Evolutionary conservation across 2,797 vertebrate species (phyloP).

Genomic region (Semaprochilodus insignis): DNA sequence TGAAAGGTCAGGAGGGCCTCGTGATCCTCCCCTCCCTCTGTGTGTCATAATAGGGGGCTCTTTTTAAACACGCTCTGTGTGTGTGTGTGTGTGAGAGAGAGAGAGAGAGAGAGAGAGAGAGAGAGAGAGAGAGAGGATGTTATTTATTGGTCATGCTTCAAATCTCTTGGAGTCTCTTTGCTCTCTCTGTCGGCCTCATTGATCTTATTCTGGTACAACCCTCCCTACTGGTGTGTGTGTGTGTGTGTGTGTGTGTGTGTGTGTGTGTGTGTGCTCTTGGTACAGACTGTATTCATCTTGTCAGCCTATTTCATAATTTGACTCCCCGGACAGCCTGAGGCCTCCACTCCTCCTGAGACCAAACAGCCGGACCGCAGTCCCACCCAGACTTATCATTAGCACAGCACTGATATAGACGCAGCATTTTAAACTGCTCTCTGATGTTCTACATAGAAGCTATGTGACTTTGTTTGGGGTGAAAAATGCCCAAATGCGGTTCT

Average conservation of each 20-base stretch:
- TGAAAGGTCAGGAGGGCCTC: constrained; percentile 67
- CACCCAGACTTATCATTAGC: background rate
- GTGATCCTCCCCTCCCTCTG: constrained; percentile 38
- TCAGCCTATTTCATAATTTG: constrained; percentile 41
- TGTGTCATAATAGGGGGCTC: constrained; percentile 48
- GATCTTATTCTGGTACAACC: constrained; percentile 76
- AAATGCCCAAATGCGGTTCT: too few relatives aligned
- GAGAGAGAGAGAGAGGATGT: constrained; percentile 72
- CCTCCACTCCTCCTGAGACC: constrained; percentile 34
- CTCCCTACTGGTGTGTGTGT: constrained; percentile 53
- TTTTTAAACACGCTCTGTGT: constrained; percentile 39
- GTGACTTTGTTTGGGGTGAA: too few relatives aligned
- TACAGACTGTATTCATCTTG: constrained; percentile 22
- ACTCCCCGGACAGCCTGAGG: constrained; percentile 34
- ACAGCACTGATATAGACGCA: background rate
- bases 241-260: constrained; percentile 38
- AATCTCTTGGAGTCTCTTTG: constrained; percentile 77
- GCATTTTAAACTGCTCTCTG: too few relatives aligned
- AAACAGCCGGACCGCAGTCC: background rate
- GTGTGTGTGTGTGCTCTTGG: constrained; percentile 30
- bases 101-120: constrained; percentile 47
- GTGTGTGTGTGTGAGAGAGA: constrained; percentile 51
- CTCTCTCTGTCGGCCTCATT: constrained; percentile 78
- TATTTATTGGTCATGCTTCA: constrained; percentile 82
- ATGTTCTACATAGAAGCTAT: too few relatives aligned